Evolutionary conservation across 2,113 vertebrate genomes (phyloP).

Genomic region (Panurus biarmicus): DNA sequence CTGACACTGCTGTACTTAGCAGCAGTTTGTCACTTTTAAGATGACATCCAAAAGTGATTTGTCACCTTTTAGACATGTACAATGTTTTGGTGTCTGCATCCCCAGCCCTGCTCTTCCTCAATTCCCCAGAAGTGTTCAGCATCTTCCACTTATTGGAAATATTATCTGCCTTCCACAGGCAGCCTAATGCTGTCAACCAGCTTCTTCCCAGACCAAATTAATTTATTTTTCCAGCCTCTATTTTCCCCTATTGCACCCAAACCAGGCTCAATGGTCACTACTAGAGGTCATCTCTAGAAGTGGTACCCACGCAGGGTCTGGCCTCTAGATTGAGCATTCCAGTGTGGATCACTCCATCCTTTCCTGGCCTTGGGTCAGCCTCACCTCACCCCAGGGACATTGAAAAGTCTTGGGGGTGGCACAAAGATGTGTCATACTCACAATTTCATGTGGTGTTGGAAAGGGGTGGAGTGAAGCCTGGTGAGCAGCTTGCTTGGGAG

Average conservation of each 20-base stretch:
- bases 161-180: neutral
- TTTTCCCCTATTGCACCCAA: neutral
- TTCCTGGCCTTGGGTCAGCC: neutral
- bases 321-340: neutral
- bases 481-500: neutral
- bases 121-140: neutral
- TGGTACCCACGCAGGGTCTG: neutral
- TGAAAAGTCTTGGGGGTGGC: neutral
- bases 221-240: neutral
- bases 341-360: neutral
- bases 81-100: neutral
- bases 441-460: neutral
- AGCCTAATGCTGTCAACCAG: neutral
- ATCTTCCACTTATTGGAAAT: neutral
- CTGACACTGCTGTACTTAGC: neutral
- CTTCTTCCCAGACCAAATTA: neutral
- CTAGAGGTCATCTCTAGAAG: neutral
- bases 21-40: neutral
- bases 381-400: neutral
- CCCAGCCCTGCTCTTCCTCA: neutral
- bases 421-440: neutral
- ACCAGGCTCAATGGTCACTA: neutral
- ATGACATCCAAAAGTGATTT: neutral
- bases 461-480: neutral
- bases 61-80: neutral